These are phyloP conservation scores for Gyrodactylus salaris DNA, from an alignment of 1,140 invertebrate genomes.

Conservation along the genomic window DNA sequence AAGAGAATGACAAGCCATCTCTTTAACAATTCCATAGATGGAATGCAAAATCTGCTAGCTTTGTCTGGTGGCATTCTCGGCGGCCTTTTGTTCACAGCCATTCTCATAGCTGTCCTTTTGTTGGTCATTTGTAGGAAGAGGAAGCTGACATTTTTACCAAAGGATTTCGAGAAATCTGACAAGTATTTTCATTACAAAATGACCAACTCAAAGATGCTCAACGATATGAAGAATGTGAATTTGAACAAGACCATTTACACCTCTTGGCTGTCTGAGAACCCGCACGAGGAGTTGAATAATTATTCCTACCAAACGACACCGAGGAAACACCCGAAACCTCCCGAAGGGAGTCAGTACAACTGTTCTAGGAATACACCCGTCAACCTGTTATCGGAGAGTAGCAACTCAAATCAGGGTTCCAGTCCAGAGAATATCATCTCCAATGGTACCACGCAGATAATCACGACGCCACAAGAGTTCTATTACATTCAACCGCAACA, in stretches of 20 bases:
- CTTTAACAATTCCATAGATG: not conserved
- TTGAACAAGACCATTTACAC: not conserved
- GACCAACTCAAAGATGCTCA: not conserved
- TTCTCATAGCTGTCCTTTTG: not conserved
- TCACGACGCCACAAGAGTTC: not conserved
- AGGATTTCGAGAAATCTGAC: not conserved
- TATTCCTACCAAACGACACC: not conserved
- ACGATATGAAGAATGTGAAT: too few species aligned
- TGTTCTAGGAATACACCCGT: not conserved
- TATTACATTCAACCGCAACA: not conserved
- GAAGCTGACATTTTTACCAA: not conserved
- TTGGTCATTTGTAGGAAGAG: not conserved
- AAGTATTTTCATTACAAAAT: not conserved
- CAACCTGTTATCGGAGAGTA: not conserved
- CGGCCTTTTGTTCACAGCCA: not conserved
- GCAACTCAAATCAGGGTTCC: not conserved
- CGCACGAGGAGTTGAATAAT: not conserved
- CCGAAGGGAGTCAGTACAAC: not conserved
- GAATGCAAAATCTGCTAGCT: not conserved
- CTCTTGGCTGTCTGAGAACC: not conserved
- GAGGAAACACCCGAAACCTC: not conserved
- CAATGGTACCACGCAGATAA: not conserved
- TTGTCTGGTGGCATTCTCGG: not conserved
- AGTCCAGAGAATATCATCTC: too few species aligned
- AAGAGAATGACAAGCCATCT: not conserved